Evolutionary conservation across 2,797 vertebrate genomes (phyloP), one percentile per base, ranked within the genome.

Genomic region (Thalassophryne amazonica): DNA sequence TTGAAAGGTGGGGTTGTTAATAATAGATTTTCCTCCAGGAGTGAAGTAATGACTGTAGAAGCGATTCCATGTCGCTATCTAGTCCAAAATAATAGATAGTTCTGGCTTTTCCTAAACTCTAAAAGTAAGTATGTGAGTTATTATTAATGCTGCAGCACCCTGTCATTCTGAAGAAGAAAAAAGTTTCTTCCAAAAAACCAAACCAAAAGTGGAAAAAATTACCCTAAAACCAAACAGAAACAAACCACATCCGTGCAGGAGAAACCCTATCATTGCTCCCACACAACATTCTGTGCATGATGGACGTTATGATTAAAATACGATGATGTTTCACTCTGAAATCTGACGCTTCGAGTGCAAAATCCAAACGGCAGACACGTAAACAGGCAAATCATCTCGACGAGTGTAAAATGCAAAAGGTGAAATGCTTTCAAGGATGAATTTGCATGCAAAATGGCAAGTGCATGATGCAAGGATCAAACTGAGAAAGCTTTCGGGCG

Each of bases 171-270:
- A 32, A 52, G 35, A 73, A 36, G 60, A 35, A 57, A 28, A 4
- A 11, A 15, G 14, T 34, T 23, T 60, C 42, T 21, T 34, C 49
- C 8, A 43, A 7, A 33, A 72, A 73, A 40, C 38, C 36, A 23
- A 36, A 28, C 34, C 74, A 76, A 51, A 68, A 70, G 69, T 76
- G 59, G 54, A 69, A 69, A 21, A 76, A 48, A n/a, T n/a, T n/a
- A n/a, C n/a, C 7, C 18, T 20, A 19, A 46, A 64, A 56, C 47
- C 18, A 19, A 34, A 28, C 30, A 27, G 15, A 19, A 54, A 47
- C 17, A 4, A 60, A 73, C 58, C 72, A 7, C 73, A 60, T 46
- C 46, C 15, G 10, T 61, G 52, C 52, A 59, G 35, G 54, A 14
- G 0, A 34, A 48, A 67, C 34, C 32, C 47, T 39, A 46, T 59